Conservation (phyloP, 2,797 vertebrate genomes). For the Cyclura pinguis region DNA sequence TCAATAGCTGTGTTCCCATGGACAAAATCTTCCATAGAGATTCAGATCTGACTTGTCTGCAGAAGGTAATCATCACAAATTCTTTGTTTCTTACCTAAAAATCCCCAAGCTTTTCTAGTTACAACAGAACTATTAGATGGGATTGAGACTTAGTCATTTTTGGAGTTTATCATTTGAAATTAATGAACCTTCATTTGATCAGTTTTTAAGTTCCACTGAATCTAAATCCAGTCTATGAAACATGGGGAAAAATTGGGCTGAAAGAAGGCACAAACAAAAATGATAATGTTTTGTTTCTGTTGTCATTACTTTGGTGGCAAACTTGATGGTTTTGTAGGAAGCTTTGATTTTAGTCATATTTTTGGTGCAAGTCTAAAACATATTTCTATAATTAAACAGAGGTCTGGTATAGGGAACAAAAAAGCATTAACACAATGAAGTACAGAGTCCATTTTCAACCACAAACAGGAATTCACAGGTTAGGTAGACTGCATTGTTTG, state of each 20-base stretch:
- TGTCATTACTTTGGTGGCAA: neutral
- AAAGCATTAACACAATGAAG: neutral
- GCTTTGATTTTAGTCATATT: neutral
- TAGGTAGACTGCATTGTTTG: too few relatives aligned
- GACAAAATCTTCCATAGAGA: constrained; percentile 90
- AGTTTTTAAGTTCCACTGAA: neutral
- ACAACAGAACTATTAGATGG: neutral
- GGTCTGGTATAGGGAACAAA: too few relatives aligned
- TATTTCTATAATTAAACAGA: too few relatives aligned
- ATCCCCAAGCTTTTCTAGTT: neutral
- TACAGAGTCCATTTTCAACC: neutral
- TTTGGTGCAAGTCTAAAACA: too few relatives aligned
- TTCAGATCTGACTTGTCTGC: constrained; percentile 93
- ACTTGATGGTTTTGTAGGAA: neutral
- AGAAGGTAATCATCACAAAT: constrained; percentile 87
- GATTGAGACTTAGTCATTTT: neutral
- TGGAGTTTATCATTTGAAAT: neutral
- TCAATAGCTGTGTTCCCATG: constrained; percentile 90
- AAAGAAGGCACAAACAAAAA: constrained; percentile 32
- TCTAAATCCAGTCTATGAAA: neutral
- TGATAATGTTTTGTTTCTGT: rapidly evolving
- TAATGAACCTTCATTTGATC: neutral
- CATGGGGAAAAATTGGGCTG: constrained; percentile 8
- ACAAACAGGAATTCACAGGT: neutral
- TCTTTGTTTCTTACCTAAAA: constrained; percentile 49